Conservation (phyloP, 2,113 vertebrate species). For the Ciconia maguari region DNA sequence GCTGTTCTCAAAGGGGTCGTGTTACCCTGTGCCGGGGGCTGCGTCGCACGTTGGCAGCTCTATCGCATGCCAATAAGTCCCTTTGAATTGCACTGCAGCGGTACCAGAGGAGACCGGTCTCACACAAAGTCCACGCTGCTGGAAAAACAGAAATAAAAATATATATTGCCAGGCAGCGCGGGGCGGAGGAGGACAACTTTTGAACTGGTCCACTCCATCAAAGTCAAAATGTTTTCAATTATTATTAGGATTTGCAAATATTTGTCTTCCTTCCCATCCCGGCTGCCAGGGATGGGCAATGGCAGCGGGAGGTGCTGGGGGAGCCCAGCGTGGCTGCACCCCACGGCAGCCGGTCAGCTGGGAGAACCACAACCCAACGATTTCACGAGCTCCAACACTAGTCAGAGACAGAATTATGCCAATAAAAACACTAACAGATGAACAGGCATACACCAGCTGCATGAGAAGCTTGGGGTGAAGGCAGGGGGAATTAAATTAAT, state of each 20-base stretch:
- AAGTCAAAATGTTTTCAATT: background rate
- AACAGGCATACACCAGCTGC: constrained; percentile 53
- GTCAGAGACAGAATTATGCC: background rate
- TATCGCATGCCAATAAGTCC: fast-evolving
- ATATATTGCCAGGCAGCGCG: fast-evolving
- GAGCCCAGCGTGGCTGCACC: background rate
- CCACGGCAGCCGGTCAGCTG: fast-evolving
- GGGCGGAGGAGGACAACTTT: background rate
- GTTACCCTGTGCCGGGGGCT: background rate
- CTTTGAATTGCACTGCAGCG: background rate
- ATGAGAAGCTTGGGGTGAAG: background rate
- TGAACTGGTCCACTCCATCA: fast-evolving
- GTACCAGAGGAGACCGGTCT: background rate
- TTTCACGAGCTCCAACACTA: background rate
- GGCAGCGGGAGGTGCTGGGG: background rate
- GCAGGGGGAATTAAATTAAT: constrained; percentile 53
- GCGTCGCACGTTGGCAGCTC: background rate
- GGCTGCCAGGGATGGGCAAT: background rate
- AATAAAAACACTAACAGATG: constrained; percentile 60
- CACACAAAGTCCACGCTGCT: background rate
- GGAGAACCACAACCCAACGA: background rate
- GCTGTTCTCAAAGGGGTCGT: fast-evolving
- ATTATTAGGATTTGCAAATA: background rate
- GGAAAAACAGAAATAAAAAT: background rate
- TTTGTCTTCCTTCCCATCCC: too few species aligned